Evolutionary conservation across 2,797 vertebrate genomes (phyloP), one percentile per base, ranked within the genome.

Genomic region (Pygocentrus nattereri): DNA sequence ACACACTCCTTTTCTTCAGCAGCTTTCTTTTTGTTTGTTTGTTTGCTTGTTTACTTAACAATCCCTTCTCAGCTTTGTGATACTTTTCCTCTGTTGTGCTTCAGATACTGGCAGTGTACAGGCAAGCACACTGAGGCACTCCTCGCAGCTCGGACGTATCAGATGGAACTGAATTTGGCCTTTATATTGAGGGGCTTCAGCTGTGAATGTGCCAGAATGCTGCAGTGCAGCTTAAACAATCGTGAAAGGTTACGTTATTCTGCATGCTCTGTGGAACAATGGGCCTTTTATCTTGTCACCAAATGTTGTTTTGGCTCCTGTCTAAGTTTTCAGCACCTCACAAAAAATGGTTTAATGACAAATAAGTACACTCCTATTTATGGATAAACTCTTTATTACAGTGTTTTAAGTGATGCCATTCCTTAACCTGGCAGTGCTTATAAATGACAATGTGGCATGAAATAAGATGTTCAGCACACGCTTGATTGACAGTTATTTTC

Each of bases 1-100:
- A 71, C 80, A 62, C 44, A 54, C 30, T 61, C 11, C 23, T 71
- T 54, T 62, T 52, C 54, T 75, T 31, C 18, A 27, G 27, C 54
- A 70, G 23, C 12, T 50, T 70, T 47, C 19, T 31, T 19, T 19
- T 44, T 75, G 25, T 80, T 49, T 70, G 41, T 70, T 81, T 61
- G 54, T 62, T 71, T 77, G 44, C 58, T 44, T 82, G 74, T 82
- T 82, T 76, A 71, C 47, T 52, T 71, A 70, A 76, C 74, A 70
- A 30, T 41, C 31, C 41, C 11, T 74, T 78, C 54, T 72, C 61
- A 79, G 61, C 23, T 78, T 69, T 82, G 34, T 50, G 62, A 62
- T 72, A 59, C 67, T 54, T 69, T 75, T 78, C 31, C 54, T 70
- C 54, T 58, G 30, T 18, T 44, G n/a, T 78, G 62, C 49, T 30